Base-by-base conservation (phyloP, 2,888 invertebrate species). In the Liopterus haemorrhoidalis region DNA sequence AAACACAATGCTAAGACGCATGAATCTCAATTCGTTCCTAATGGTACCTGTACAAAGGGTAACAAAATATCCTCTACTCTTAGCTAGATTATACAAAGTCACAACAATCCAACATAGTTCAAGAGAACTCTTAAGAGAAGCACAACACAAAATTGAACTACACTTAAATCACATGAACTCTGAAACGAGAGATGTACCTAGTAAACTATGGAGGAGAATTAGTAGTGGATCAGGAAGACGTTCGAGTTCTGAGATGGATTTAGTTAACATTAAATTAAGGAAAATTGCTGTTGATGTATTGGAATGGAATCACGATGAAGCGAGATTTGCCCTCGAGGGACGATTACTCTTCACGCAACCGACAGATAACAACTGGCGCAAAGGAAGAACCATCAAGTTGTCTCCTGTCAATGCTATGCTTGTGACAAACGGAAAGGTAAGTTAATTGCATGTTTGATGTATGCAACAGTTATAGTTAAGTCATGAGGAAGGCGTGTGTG, bases 11-110 rank as follows among this genome's bases (percentile, higher is more conserved):
- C 71, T 95, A 55, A 75, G 95, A 56, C 76, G 94, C 57, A 95
- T 95, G 94, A 94, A 94, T 67, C 75, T 96, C 35, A 92, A 94
- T 70, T 93, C 95, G n/a, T 96, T 95, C 70, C 79, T 95, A 43
- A 95, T 95, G 93, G 93, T 91, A 58, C 95, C 95, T 53, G 94
- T 96, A 51, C 95, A 95, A 74, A 78, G 95, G 67, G 93, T 95
- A 58, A 95, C 95, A 59, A 94, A 94, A 73, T 95, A 95, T 73
- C 95, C 95, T 31, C 74, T 96, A 58, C 75, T 96, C 54, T 72
- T 96, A 61, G 89, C 90, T 32, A 81, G 95, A 46, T 74, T 96
- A 54, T 81, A 86, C 63, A 93, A 94, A 71, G 89, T 91, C 30
- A 94, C 94, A 9, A 90, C 93, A 2, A 69, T 75, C 22, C 87